Percentiles rank a stretch among this genome's conserved stretches.
phyloP scores from a whole-genome alignment of 2,797 vertebrate genomes.

The Sebastes kiyomatsui region DNA sequence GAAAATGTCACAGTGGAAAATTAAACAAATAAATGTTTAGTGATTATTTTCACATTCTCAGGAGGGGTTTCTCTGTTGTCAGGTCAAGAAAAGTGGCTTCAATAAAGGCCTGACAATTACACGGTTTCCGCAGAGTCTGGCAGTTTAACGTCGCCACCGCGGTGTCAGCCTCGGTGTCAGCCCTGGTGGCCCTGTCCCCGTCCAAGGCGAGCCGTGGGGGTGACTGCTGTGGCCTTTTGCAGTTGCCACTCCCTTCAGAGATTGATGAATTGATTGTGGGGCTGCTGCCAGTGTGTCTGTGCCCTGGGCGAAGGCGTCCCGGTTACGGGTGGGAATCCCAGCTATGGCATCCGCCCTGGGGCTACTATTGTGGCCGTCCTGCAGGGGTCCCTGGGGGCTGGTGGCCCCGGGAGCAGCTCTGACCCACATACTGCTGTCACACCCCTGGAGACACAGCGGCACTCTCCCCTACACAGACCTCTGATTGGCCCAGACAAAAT shows the following conservation, averaged over 20 bases:
- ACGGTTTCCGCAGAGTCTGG: conserved; percentile 39
- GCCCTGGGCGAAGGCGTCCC: conserved; percentile 84
- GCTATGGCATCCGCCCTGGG: conserved; percentile 86
- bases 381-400: conserved; percentile 84
- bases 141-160: conserved; percentile 34
- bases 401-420: conserved; percentile 81
- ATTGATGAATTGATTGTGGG: conserved; percentile 87
- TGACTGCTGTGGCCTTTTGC: conserved; percentile 81
- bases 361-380: conserved; percentile 83
- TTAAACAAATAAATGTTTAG: not conserved
- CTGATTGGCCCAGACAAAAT: conserved; percentile 67
- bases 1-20: not conserved
- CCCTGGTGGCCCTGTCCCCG: conserved; percentile 77
- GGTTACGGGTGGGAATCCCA: conserved; percentile 88
- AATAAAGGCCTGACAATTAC: conserved; percentile 1
- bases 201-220: conserved; percentile 68
- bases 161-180: conserved; percentile 58
- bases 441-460: conserved; percentile 86
- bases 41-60: conserved; percentile 6
- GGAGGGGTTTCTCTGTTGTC: conserved; percentile 16
- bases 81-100: conserved; percentile 11
- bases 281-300: conserved; percentile 88
- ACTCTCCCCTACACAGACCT: conserved; percentile 57
- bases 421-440: conserved; percentile 89
- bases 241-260: conserved; percentile 76